A percentile compares a stretch with the other conserved stretches of the same genome.
These are phyloP conservation scores for Austrofundulus limnaeus DNA, from an alignment of 2,113 vertebrate species.

Conservation along the genomic window DNA sequence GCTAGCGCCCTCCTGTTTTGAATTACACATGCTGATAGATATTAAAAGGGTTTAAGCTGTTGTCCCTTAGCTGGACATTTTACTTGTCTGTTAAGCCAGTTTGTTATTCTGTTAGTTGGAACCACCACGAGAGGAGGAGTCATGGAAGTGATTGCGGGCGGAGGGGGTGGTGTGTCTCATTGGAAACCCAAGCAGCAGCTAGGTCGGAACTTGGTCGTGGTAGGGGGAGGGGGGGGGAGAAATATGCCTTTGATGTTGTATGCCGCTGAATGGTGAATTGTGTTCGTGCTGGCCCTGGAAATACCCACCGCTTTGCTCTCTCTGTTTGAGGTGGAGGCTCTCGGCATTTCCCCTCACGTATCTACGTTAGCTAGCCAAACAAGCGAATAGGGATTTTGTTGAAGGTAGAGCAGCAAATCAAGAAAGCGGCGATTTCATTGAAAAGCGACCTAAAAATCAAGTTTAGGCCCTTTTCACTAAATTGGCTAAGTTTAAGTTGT, in stretches of 20 bases:
- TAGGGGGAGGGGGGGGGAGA: conserved; percentile 67
- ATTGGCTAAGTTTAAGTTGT: conserved; percentile 33
- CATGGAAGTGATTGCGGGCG: conserved; percentile 63
- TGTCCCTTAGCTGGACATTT: neutral
- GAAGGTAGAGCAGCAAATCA: conserved; percentile 45
- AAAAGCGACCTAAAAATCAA: conserved; percentile 21
- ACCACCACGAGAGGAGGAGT: conserved; percentile 58
- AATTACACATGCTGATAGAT: neutral
- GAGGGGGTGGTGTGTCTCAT: conserved; percentile 66
- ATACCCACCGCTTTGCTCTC: conserved; percentile 72
- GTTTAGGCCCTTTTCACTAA: neutral
- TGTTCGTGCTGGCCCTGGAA: conserved; percentile 75
- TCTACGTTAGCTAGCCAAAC: conserved; percentile 43
- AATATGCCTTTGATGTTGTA: conserved; percentile 78
- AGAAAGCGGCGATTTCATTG: conserved; percentile 13
- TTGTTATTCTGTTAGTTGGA: conserved; percentile 21
- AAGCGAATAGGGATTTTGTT: conserved; percentile 26
- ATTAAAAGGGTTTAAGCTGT: neutral
- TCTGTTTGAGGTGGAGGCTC: conserved; percentile 66
- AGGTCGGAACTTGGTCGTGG: conserved; percentile 75
- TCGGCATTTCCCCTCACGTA: conserved; percentile 62
- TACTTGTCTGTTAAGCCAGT: neutral
- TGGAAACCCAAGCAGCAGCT: conserved; percentile 76
- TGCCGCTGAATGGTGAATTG: conserved; percentile 77
- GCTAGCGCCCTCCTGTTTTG: neutral